Percentiles rank a stretch among this genome's conserved stretches.
Evolutionary conservation across 2,888 invertebrate species (phyloP).

Genomic region (Epistrophe grossulariae): DNA sequence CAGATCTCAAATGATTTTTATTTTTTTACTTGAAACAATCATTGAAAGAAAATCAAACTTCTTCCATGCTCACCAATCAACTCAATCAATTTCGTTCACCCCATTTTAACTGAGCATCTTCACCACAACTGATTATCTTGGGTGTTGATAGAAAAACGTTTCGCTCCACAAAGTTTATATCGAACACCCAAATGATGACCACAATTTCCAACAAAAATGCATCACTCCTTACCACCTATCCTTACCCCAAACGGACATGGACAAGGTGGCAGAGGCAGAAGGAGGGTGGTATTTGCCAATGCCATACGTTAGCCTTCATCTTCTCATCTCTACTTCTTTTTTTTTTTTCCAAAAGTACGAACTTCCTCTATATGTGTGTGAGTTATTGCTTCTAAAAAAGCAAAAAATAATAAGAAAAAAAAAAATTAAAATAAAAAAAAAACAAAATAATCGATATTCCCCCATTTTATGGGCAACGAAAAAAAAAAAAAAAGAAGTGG

Average conservation of each 20-base stretch:
- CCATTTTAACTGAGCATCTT: background rate
- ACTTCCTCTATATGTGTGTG: slow-evolving; percentile 48
- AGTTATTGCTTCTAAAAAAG: slow-evolving; percentile 55
- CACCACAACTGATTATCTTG: slow-evolving; percentile 54
- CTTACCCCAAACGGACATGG: background rate
- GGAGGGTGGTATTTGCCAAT: background rate
- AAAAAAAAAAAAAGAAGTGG: slow-evolving; percentile 17
- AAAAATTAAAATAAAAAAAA: slow-evolving; percentile 50
- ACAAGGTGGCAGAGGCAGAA: background rate
- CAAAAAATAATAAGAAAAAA: background rate
- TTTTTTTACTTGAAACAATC: background rate
- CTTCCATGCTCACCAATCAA: slow-evolving; percentile 20
- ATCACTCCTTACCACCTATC: slow-evolving; percentile 31
- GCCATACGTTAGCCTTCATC: slow-evolving; percentile 55
- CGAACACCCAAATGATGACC: slow-evolving; percentile 64
- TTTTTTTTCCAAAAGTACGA: slow-evolving; percentile 1
- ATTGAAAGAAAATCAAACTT: background rate
- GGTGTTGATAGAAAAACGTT: slow-evolving; percentile 53
- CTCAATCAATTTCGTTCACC: slow-evolving; percentile 42
- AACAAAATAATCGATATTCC: slow-evolving; percentile 55
- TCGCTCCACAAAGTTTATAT: slow-evolving; percentile 50
- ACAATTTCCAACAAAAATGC: slow-evolving; percentile 52
- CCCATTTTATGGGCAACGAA: slow-evolving; percentile 47
- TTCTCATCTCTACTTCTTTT: slow-evolving; percentile 1
- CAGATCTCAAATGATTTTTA: background rate